Evolutionary conservation across 2,113 vertebrate species (phyloP).

Genomic region (Psammodynastes pulverulentus): DNA sequence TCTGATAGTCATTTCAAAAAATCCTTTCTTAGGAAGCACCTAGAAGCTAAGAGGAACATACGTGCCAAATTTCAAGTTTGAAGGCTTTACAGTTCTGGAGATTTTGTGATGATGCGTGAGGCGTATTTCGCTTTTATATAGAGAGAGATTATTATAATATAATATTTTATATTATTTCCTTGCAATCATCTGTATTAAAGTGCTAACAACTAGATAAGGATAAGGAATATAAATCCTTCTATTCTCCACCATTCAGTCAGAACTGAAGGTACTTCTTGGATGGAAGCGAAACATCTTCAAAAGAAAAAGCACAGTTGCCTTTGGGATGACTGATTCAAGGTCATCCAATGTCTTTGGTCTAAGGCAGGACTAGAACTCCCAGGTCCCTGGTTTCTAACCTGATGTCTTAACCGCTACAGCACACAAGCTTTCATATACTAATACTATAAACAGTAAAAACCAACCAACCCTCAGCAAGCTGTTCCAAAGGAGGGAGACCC

Average conservation of each 20-base stretch:
- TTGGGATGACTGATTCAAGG: not conserved
- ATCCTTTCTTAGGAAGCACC: too few species aligned
- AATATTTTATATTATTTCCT: not conserved
- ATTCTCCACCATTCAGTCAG: not conserved
- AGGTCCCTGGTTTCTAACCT: not conserved
- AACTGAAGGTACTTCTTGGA: not conserved
- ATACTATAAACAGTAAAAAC: not conserved
- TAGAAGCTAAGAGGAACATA: too few species aligned
- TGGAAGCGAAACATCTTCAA: not conserved
- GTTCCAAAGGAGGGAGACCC: not conserved
- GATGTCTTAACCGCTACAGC: not conserved
- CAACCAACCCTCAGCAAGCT: not conserved
- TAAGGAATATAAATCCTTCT: not conserved
- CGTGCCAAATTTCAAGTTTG: too few species aligned
- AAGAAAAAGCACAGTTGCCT: not conserved
- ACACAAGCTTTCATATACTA: not conserved
- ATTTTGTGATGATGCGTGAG: too few species aligned
- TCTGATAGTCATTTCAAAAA: too few species aligned
- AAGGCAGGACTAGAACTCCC: not conserved
- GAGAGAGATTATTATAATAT: too few species aligned
- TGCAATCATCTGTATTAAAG: not conserved
- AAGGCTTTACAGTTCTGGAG: too few species aligned
- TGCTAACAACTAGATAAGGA: not conserved
- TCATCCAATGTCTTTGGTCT: not conserved
- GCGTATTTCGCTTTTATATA: too few species aligned